These are phyloP conservation scores for Muraenolepis orangiensis DNA, from an alignment of 2,797 vertebrate species.

Conservation along the genomic window DNA sequence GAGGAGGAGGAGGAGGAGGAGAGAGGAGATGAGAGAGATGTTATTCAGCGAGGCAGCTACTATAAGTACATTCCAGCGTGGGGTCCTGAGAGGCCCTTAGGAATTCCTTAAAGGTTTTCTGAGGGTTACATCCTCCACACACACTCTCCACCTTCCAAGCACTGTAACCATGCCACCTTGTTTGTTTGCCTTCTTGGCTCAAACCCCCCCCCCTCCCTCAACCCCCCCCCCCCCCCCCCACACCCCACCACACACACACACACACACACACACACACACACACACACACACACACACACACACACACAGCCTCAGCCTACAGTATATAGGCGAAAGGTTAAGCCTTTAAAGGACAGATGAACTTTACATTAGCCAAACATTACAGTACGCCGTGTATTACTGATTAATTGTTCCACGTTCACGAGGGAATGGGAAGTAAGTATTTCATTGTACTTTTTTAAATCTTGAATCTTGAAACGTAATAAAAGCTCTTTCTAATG, in stretches of 20 bases:
- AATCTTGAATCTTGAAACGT: no score
- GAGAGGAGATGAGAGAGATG: conserved; percentile 32
- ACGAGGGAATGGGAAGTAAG: no score
- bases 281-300: not conserved
- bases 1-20: conserved; percentile 5
- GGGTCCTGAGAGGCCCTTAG: conserved; percentile 51
- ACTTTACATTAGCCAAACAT: not conserved
- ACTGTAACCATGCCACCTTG: conserved; percentile 46
- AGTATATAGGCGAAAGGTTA: conserved; percentile 49
- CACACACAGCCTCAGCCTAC: not conserved
- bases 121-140: conserved; percentile 43
- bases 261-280: not conserved
- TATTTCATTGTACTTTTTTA: not conserved
- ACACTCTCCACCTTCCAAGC: conserved; percentile 34
- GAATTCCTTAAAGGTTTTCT: conserved; percentile 57
- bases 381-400: no score
- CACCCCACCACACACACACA: not conserved
- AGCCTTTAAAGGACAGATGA: conserved; percentile 24
- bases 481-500: not conserved
- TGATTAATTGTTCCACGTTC: no score
- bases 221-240: no score
- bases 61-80: conserved; percentile 55
- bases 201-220: not conserved
- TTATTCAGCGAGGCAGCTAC: conserved; percentile 46
- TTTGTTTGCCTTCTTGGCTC: conserved; percentile 35